These are phyloP conservation scores for Pavo muticus DNA, from an alignment of 2,113 vertebrate species.

Conservation along the genomic window DNA sequence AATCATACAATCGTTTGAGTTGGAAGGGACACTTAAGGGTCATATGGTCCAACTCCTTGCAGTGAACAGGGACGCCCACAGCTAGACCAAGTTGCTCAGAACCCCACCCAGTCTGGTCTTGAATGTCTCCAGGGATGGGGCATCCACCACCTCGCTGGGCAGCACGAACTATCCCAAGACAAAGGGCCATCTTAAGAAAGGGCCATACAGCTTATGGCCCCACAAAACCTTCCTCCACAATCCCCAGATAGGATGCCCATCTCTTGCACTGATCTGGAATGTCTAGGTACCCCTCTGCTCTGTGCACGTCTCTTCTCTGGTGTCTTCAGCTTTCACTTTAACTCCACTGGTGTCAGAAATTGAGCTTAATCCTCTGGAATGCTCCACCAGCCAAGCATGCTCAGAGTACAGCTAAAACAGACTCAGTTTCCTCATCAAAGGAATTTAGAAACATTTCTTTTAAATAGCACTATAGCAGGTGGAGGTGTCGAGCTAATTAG, in stretches of 20 bases:
- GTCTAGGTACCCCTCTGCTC: accelerated
- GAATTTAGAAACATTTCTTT: not conserved
- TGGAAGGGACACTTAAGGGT: too few species aligned
- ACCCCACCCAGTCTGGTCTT: too few species aligned
- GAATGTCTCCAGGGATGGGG: too few species aligned
- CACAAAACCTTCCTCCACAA: not conserved
- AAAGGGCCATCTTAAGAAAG: not conserved
- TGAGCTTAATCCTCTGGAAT: not conserved
- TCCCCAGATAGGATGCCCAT: accelerated
- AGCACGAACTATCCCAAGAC: not conserved
- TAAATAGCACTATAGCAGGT: not conserved
- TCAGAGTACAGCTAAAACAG: not conserved
- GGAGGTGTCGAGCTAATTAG: not conserved
- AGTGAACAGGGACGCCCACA: too few species aligned
- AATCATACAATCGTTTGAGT: too few species aligned
- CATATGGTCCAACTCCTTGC: too few species aligned
- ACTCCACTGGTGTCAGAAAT: not conserved
- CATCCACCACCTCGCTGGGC: too few species aligned
- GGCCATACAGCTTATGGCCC: not conserved
- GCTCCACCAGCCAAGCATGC: not conserved
- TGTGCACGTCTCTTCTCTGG: not conserved
- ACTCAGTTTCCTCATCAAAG: not conserved
- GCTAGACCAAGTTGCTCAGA: too few species aligned
- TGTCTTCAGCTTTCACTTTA: not conserved
- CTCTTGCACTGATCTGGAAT: not conserved